Evolutionary conservation across 2,113 vertebrate genomes (phyloP).

Genomic region (Aspidoscelis tigris): DNA sequence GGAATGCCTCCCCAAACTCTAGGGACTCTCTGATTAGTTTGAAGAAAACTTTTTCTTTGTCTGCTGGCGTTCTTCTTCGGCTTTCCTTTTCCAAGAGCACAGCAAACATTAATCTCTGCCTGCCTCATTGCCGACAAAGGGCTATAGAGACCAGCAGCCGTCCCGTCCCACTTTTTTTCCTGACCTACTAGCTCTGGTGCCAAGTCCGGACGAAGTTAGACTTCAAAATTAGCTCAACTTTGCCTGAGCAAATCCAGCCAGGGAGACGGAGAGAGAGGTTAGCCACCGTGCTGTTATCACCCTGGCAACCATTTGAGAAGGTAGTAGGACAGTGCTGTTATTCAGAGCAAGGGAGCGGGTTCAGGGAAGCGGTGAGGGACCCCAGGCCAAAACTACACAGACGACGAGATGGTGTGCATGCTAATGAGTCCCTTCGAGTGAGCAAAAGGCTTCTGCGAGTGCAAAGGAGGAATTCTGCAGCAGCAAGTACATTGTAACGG

Average conservation of each 20-base stretch:
- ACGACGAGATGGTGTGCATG: slow-evolving; percentile 22
- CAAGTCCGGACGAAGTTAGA: slow-evolving; percentile 1
- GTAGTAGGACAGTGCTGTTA: slow-evolving; percentile 3
- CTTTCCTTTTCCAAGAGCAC: slow-evolving; percentile 30
- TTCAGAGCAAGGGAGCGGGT: neutral
- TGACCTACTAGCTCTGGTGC: slow-evolving; percentile 11
- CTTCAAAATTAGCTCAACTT: slow-evolving; percentile 37
- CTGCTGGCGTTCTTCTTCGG: slow-evolving; percentile 13
- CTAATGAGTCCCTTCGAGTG: neutral
- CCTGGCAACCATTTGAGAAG: slow-evolving; percentile 48
- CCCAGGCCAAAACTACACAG: slow-evolving; percentile 15
- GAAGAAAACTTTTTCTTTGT: slow-evolving; percentile 6
- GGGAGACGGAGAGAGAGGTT: slow-evolving; percentile 8
- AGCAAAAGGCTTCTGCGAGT: neutral
- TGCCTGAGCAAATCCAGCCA: slow-evolving; percentile 5
- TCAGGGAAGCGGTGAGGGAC: neutral
- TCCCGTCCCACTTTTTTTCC: slow-evolving; percentile 8
- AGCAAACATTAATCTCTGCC: slow-evolving; percentile 38
- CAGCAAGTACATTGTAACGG: neutral
- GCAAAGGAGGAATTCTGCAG: neutral
- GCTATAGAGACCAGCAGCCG: neutral
- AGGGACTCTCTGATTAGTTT: neutral
- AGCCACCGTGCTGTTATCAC: slow-evolving; percentile 41
- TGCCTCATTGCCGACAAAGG: slow-evolving; percentile 29
- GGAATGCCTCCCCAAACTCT: neutral